A percentile compares a stretch with the other conserved stretches of the same genome.
Conservation (phyloP, 2,113 vertebrate genomes). For the Gorsachius goisagi region DNA sequence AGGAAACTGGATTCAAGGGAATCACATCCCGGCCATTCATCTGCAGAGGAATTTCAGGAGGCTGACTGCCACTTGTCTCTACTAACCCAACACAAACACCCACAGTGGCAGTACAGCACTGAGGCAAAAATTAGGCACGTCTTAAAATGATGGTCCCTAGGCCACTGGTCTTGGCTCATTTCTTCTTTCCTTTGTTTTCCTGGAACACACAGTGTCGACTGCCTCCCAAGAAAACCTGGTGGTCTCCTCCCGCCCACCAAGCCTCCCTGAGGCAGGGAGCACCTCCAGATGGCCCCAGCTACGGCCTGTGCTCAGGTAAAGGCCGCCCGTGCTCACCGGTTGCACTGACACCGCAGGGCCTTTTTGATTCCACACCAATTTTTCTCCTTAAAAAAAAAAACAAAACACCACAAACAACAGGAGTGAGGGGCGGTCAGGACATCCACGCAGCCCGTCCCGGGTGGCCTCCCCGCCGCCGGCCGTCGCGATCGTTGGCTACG, state of each 20-base stretch:
- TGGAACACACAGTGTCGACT: fast-evolving
- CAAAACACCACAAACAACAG: not conserved
- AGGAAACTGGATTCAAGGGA: not conserved
- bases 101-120: fast-evolving
- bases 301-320: too few relatives aligned
- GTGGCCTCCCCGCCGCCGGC: too few relatives aligned
- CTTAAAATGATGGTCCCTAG: fast-evolving
- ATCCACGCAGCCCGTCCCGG: too few relatives aligned
- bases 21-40: not conserved
- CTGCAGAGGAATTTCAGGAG: not conserved
- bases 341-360: not conserved
- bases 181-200: not conserved
- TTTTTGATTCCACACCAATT: not conserved
- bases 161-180: not conserved
- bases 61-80: too few relatives aligned
- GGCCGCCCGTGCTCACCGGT: not conserved
- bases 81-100: not conserved
- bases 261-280: not conserved
- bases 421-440: too few relatives aligned
- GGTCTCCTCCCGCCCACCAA: fast-evolving
- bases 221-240: fast-evolving
- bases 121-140: not conserved
- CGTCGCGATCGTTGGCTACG: too few relatives aligned
- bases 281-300: not conserved
- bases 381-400: too few relatives aligned